A percentile compares a stretch with the other conserved stretches of the same genome.
Evolutionary conservation across 2,113 vertebrate genomes (phyloP).

Genomic region (Octodon degus): DNA sequence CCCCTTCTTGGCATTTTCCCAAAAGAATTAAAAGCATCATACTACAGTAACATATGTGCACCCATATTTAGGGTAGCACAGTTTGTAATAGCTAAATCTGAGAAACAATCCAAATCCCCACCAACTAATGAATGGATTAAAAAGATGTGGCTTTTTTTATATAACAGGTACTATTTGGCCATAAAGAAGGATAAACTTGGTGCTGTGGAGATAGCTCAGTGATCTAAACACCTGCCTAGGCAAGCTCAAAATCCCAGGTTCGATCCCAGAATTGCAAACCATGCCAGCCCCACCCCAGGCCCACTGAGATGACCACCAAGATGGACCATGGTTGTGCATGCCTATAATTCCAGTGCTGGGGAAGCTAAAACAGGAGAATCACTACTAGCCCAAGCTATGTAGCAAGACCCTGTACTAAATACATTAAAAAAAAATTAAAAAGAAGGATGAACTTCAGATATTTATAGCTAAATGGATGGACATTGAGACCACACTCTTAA

Average conservation of each 20-base stretch:
- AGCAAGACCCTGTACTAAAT: no score
- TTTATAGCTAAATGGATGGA: not conserved
- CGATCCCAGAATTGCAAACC: no score
- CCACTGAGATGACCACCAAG: no score
- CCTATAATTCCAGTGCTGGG: no score
- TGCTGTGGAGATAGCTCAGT: no score
- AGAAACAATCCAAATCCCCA: not conserved
- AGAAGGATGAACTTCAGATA: not conserved
- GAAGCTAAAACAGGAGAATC: no score
- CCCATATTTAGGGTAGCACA: not conserved
- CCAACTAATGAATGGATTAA: not conserved
- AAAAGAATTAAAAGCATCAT: not conserved
- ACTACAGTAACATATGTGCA: not conserved
- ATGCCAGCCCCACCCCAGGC: no score
- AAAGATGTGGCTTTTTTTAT: not conserved
- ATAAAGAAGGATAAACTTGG: not conserved
- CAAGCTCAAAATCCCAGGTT: no score
- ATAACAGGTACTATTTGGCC: not conserved
- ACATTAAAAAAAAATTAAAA: not conserved
- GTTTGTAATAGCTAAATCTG: not conserved
- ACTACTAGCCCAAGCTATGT: no score
- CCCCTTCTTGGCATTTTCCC: no score
- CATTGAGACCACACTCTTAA: not conserved
- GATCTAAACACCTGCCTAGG: no score
- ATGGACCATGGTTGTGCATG: no score